Conservation (phyloP, 1,140 invertebrate species). For the Macrostomum lignano region DNA sequence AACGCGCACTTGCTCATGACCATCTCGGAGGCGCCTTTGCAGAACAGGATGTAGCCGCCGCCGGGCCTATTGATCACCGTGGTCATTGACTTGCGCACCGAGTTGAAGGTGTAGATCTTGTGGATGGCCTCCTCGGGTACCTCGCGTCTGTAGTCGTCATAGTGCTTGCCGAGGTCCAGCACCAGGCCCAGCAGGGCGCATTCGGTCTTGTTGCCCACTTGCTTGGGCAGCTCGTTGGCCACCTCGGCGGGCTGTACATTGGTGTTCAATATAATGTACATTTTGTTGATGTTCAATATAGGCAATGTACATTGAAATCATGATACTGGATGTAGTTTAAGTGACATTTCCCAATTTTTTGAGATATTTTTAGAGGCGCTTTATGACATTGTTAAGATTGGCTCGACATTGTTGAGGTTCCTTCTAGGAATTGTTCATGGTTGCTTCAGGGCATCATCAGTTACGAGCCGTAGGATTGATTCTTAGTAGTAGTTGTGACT, state of each 20-base stretch:
- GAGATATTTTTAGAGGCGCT: too few relatives aligned
- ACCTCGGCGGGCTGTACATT: not conserved
- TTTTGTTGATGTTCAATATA: too few relatives aligned
- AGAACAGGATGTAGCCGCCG: slow-evolving; percentile 60
- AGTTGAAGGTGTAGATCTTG: slow-evolving; percentile 94
- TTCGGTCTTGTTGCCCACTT: slow-evolving; percentile 97
- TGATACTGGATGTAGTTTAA: too few relatives aligned
- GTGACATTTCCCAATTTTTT: too few relatives aligned
- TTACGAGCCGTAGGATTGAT: too few relatives aligned
- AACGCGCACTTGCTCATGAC: slow-evolving; percentile 63
- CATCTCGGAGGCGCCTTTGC: slow-evolving; percentile 95
- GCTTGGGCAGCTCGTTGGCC: slow-evolving; percentile 34
- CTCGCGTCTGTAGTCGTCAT: slow-evolving; percentile 60
- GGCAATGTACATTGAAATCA: too few relatives aligned
- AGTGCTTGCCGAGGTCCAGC: slow-evolving; percentile 43
- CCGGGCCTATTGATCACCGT: slow-evolving; percentile 45
- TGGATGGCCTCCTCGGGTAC: slow-evolving; percentile 56
- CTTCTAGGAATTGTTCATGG: too few relatives aligned
- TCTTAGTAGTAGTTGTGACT: too few relatives aligned
- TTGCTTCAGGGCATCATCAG: too few relatives aligned
- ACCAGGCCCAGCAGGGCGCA: slow-evolving; percentile 87
- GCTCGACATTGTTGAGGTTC: too few relatives aligned
- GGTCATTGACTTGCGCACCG: slow-evolving; percentile 88
- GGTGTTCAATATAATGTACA: too few relatives aligned
- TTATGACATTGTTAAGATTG: too few relatives aligned